Evolutionary conservation across 1,140 invertebrate species (phyloP), one percentile per base, ranked within the genome.

Genomic region (Drosophila tani): DNA sequence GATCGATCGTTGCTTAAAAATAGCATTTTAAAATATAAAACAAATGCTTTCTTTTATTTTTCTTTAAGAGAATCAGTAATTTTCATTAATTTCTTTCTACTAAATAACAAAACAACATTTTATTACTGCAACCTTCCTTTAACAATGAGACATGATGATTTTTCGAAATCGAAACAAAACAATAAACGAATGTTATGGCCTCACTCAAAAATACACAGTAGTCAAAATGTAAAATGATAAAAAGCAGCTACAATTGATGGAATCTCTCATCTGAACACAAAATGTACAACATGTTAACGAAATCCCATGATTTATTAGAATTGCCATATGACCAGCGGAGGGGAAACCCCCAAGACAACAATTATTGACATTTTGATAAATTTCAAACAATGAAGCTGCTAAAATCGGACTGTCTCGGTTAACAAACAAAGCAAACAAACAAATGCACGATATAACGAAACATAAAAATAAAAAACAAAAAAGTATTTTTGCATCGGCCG

Each of bases 401-500:
- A 51, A 71, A 60, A 51, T 70, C 19, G n/a, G 7, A 73, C 49
- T 50, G 27, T 11, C 57, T 24, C 27, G 35, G 38, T 59, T 71
- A 71, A 71, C 63, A 46, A 21, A 46, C 5, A 35, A 38, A 32
- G 15, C 56, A 46, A 40, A 29, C 64, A 69, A 49, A 32, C 66
- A 67, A 66, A 46, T 32, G 12, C 21, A 21, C 19, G 19, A 43
- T 59, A 27, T 38, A 67, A 3, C 5, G 21, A 24, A 11, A 11
- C 12, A 17, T n/a, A 14, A 29, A 21, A 38, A 40, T 0, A 21
- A 47, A 19, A 38, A 29, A 35, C 66, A 79, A 83, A 91, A 76
- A 60, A 12, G 6, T 8, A 2, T 0, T 35, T 47, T 67, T 96
- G 95, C 96, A 96, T 96, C 95, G 95, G 95, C 96, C 96, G 96